These are phyloP conservation scores for Erythrolamprus reginae DNA, from an alignment of 2,113 vertebrate genomes.

Conservation along the genomic window DNA sequence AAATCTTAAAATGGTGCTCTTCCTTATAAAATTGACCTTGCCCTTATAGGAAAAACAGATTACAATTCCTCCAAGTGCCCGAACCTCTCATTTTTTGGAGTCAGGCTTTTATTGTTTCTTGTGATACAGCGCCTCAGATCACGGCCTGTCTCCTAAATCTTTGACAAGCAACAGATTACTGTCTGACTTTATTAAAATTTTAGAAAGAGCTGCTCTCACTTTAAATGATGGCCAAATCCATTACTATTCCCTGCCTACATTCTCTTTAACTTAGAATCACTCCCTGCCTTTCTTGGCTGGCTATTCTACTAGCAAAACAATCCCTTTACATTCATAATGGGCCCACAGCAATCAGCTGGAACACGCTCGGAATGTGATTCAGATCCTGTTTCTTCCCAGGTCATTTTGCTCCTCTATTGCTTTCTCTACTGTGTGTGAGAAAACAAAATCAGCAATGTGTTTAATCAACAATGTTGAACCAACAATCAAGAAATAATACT, in stretches of 20 bases:
- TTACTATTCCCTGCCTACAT: not conserved
- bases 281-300: not conserved
- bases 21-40: not conserved
- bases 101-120: not conserved
- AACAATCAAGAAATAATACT: not conserved
- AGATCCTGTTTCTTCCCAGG: no score
- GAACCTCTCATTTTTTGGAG: not conserved
- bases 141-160: no score
- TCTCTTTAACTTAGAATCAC: not conserved
- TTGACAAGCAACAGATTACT: not conserved
- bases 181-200: not conserved
- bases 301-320: not conserved
- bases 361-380: not conserved
- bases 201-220: not conserved
- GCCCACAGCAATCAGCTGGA: not conserved
- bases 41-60: not conserved
- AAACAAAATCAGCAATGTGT: no score
- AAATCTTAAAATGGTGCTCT: not conserved
- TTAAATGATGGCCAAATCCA: not conserved
- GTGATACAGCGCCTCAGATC: not conserved
- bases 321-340: not conserved
- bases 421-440: not conserved
- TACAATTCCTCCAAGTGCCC: not conserved
- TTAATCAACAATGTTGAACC: not conserved
- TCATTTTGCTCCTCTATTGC: not conserved